Percentiles rank a stretch among this genome's conserved stretches.
phyloP scores from a whole-genome alignment of 2,888 invertebrate species.

The Alloplasta piceator region DNA sequence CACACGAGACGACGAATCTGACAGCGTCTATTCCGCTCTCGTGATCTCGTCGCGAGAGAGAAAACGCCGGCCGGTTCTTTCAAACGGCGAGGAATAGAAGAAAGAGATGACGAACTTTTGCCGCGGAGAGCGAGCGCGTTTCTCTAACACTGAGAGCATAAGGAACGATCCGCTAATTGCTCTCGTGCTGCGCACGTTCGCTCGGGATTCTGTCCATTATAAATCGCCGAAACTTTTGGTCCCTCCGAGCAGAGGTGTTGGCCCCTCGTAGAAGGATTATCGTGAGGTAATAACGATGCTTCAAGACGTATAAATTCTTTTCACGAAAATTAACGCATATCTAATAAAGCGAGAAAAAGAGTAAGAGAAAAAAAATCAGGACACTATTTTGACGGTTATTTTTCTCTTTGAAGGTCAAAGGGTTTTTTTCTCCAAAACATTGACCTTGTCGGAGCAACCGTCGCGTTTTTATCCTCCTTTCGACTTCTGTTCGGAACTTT shows the following conservation, averaged over 20 bases:
- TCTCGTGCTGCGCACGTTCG: conserved; percentile 43
- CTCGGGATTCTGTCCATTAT: conserved; percentile 15
- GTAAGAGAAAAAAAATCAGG: too few species aligned
- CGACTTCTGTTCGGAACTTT: too few species aligned
- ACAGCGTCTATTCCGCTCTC: too few species aligned
- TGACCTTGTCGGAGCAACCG: too few species aligned
- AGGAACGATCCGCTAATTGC: conserved; percentile 55
- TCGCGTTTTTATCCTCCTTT: too few species aligned
- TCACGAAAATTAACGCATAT: too few species aligned
- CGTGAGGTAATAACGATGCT: not conserved
- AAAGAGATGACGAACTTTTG: conserved; percentile 21
- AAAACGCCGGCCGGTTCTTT: conserved; percentile 6
- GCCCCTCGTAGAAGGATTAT: not conserved
- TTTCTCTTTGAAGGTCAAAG: not conserved
- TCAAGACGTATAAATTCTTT: too few species aligned
- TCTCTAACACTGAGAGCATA: conserved; percentile 35
- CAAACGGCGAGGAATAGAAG: conserved; percentile 19
- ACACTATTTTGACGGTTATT: too few species aligned
- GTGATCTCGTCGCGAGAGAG: conserved; percentile 2
- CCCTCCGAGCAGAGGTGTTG: conserved; percentile 13
- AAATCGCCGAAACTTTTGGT: conserved; percentile 25
- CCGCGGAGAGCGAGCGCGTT: conserved; percentile 12
- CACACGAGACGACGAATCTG: too few species aligned
- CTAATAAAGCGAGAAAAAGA: too few species aligned
- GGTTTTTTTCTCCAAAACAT: not conserved